Base-by-base conservation (phyloP, 1,140 invertebrate species). In the Lucilia cuprina region DNA sequence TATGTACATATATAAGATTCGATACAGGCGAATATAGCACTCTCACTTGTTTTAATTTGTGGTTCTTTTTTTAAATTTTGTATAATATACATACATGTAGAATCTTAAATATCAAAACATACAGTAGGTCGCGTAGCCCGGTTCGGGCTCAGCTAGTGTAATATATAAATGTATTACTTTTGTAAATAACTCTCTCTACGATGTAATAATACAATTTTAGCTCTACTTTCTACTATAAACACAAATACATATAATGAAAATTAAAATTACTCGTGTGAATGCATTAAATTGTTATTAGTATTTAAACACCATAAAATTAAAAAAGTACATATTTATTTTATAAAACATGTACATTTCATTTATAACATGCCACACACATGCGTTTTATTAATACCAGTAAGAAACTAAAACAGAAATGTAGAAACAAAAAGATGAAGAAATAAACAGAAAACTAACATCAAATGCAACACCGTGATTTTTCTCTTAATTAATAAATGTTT, bases 401-500 rank as follows among this genome's bases (percentile, higher is more conserved):
- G 17, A 25, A 70, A 70, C 17, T 60, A 70, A 70, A 70, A 21
- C 17, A 19, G 13, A 70, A 70, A 70, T 21, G n/a, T n/a, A n/a
- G 2, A 70, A 70, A 70, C 1, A 70, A 70, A 70, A 19, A 21
- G 19, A 60, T 12, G 17, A 60, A 60, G 8, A 14, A n/a, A 60
- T 12, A 14, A 60, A 60, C 10, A 14, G 19, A 19, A 5, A 70
- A 70, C 60, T 21, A 70, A 70, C 60, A 70, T 70, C 60, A 70
- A 70, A 70, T 70, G 60, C 60, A 21, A 21, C 60, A 70, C 60
- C 60, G 60, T 70, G 60, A 70, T 70, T 70, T 70, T 70, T 70
- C 60, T 70, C 60, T 70, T 70, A 70, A 70, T 70, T 70, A 70
- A 70, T 70, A 70, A 70, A 70, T 70, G 60, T 70, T 70, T 70